Evolutionary conservation across 1,140 invertebrate species (phyloP).

Genomic region (Lasaia peninsularis): DNA sequence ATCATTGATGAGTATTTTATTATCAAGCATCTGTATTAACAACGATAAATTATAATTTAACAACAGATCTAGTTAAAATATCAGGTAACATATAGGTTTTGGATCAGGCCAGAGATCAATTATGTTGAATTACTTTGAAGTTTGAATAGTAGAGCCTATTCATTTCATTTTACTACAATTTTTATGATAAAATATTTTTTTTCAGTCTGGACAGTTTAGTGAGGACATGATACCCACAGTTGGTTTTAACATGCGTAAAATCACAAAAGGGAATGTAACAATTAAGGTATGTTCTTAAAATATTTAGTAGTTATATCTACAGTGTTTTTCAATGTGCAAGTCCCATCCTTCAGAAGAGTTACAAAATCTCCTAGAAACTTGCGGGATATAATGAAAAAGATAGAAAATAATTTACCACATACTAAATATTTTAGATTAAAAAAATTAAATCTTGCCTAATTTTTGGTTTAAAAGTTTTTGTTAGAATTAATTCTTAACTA

Average conservation of each 20-base stretch:
- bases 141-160: background rate
- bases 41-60: background rate
- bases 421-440: too few species aligned
- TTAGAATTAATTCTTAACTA: too few species aligned
- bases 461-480: too few species aligned
- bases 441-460: too few species aligned
- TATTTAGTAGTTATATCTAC: background rate
- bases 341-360: too few species aligned
- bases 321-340: too few species aligned
- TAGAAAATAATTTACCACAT: too few species aligned
- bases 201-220: constrained; percentile 97
- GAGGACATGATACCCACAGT: constrained; percentile 99
- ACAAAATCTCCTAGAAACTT: too few species aligned
- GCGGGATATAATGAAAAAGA: too few species aligned
- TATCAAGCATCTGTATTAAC: background rate
- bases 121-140: background rate
- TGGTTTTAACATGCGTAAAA: constrained; percentile 99
- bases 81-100: background rate
- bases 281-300: constrained; percentile 88
- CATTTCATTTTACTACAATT: background rate
- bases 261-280: constrained; percentile 99
- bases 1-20: constrained; percentile 1
- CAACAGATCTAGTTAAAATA: background rate
- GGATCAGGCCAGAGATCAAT: background rate
- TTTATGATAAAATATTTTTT: constrained; percentile 22